A percentile compares a stretch with the other conserved stretches of the same genome.
These are phyloP conservation scores for Mercenaria mercenaria DNA, from an alignment of 1,140 invertebrate genomes.

Conservation along the genomic window DNA sequence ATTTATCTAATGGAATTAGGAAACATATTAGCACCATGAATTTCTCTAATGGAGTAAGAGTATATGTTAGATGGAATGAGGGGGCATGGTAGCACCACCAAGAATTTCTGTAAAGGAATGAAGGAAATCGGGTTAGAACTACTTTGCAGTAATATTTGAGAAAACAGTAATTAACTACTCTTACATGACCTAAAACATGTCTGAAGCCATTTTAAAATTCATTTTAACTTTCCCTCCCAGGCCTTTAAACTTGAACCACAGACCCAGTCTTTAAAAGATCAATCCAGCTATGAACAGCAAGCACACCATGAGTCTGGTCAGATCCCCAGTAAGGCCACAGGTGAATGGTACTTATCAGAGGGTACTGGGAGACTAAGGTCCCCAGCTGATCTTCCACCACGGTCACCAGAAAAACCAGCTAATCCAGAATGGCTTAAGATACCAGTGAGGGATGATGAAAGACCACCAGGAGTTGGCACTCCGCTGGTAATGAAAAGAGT, in stretches of 20 bases:
- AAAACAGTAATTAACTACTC: not conserved
- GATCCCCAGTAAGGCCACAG: not conserved
- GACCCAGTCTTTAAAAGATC: not conserved
- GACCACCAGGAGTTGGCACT: not conserved
- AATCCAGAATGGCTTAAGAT: constrained; percentile 23
- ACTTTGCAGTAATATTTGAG: too few species aligned
- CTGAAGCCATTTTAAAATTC: not conserved
- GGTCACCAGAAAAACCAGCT: constrained; percentile 6
- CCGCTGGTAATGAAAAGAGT: constrained; percentile 36
- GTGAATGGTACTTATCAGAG: not conserved
- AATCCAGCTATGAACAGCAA: constrained; percentile 14
- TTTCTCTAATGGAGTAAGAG: too few species aligned
- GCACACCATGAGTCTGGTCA: not conserved
- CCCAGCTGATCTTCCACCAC: not conserved
- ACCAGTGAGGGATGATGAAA: not conserved
- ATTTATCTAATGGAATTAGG: too few species aligned
- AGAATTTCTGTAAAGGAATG: too few species aligned
- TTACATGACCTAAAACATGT: not conserved
- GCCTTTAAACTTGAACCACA: constrained; percentile 45
- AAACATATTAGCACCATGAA: too few species aligned
- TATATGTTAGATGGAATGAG: too few species aligned
- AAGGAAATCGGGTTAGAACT: too few species aligned
- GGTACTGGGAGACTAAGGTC: not conserved
- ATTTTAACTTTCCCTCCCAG: constrained; percentile 29
- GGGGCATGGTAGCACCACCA: too few species aligned